These are phyloP conservation scores for Latrodectus elegans DNA, from an alignment of 2,888 invertebrate genomes.

Conservation along the genomic window DNA sequence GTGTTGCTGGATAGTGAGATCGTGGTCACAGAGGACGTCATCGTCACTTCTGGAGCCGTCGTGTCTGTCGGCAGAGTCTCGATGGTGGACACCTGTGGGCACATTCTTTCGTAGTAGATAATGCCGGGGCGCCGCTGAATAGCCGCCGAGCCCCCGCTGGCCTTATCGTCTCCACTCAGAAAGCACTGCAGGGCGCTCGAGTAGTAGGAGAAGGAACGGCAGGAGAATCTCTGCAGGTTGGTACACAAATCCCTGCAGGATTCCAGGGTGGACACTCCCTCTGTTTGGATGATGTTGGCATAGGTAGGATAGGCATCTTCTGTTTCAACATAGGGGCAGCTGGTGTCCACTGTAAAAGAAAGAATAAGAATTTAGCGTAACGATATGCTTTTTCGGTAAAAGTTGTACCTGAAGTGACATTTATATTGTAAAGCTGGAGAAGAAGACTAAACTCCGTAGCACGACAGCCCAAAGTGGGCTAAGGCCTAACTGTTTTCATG, in stretches of 20 bases:
- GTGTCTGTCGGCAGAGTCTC: constrained; percentile 18
- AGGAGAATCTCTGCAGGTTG: constrained; percentile 74
- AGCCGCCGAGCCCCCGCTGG: constrained; percentile 68
- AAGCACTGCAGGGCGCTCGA: constrained; percentile 76
- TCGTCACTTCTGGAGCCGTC: constrained; percentile 5
- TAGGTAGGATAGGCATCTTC: constrained; percentile 71
- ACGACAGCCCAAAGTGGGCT: no score
- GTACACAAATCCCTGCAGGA: constrained; percentile 75
- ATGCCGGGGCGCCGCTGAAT: constrained; percentile 70
- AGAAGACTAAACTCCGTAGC: no score
- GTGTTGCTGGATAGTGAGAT: constrained; percentile 29
- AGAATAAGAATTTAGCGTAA: neutral
- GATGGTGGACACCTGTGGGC: constrained; percentile 42
- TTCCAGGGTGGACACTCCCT: constrained; percentile 74
- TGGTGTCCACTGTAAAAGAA: constrained; percentile 42
- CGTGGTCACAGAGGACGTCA: constrained; percentile 29
- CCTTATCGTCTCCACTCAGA: constrained; percentile 74
- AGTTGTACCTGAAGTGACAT: no score
- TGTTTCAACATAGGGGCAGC: constrained; percentile 70
- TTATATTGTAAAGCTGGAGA: no score
- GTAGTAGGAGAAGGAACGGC: constrained; percentile 76
- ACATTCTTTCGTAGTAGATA: constrained; percentile 71
- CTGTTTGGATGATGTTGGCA: constrained; percentile 71
- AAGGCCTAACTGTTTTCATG: no score
- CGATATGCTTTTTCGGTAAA: neutral